Percentiles rank a stretch among this genome's conserved stretches.
Evolutionary conservation across 2,797 vertebrate species (phyloP).

Genomic region (Gymnocypris eckloni): DNA sequence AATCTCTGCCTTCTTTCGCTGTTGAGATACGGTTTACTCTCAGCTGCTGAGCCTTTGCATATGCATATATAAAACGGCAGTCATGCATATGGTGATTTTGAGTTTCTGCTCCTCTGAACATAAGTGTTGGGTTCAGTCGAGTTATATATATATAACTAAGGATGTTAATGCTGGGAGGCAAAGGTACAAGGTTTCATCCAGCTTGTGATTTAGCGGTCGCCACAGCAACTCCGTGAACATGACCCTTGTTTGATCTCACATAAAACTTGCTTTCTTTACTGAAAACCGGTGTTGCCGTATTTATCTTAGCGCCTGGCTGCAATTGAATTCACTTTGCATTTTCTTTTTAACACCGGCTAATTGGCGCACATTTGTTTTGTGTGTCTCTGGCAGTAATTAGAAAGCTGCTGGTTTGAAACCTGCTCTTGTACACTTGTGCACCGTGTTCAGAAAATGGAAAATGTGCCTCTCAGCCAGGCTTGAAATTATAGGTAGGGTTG

Average conservation of each 20-base stretch:
- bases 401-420: neutral
- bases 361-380: neutral
- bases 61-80: conserved; percentile 33
- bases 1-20: conserved; percentile 29
- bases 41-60: conserved; percentile 23
- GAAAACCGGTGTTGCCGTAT: neutral
- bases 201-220: neutral
- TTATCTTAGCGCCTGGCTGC: neutral
- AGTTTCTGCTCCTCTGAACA: conserved; percentile 42
- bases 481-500: neutral
- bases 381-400: neutral
- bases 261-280: neutral
- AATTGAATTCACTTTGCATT: neutral
- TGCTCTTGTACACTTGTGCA: neutral
- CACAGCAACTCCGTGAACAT: conserved; percentile 7
- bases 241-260: neutral
- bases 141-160: neutral
- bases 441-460: neutral
- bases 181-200: conserved; percentile 6
- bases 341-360: neutral
- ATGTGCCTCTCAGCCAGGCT: neutral
- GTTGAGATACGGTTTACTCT: conserved; percentile 2
- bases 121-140: conserved; percentile 6
- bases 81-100: conserved; percentile 29
- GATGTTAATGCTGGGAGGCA: conserved; percentile 19